These are phyloP conservation scores for Enteromius fasciolatus DNA, from an alignment of 2,797 vertebrate genomes.

Conservation along the genomic window DNA sequence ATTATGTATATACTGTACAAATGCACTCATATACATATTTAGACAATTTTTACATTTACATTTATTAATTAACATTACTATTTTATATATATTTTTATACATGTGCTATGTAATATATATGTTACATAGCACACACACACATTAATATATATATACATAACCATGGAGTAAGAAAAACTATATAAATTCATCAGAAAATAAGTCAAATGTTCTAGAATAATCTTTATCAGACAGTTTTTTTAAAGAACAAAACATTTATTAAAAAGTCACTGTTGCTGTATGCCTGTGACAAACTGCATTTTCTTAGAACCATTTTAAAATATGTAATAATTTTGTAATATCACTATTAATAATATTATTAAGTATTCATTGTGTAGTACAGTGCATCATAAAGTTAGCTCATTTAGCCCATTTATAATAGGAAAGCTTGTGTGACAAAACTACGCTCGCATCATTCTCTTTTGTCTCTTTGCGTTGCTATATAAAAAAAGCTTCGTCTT, in stretches of 20 bases:
- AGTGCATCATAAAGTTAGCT: neutral
- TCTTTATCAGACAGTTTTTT: neutral
- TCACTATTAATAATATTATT: neutral
- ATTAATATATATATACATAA: too few relatives aligned
- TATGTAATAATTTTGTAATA: too few relatives aligned
- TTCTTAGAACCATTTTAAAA: neutral
- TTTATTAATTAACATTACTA: too few relatives aligned
- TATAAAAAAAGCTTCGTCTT: neutral
- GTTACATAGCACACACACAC: too few relatives aligned
- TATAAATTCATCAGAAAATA: too few relatives aligned
- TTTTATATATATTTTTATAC: too few relatives aligned
- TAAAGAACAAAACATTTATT: neutral
- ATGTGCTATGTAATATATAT: too few relatives aligned
- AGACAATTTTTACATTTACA: too few relatives aligned
- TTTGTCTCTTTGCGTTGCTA: neutral
- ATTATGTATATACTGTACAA: too few relatives aligned
- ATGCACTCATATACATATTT: too few relatives aligned
- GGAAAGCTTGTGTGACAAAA: neutral
- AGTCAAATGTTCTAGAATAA: neutral
- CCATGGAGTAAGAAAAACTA: neutral
- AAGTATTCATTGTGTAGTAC: neutral
- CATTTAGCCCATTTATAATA: neutral
- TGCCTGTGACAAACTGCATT: neutral
- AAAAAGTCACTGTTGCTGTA: neutral
- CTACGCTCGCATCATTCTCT: neutral